These are phyloP conservation scores for Tragopan temminckii DNA, from an alignment of 2,797 vertebrate genomes.

Conservation along the genomic window DNA sequence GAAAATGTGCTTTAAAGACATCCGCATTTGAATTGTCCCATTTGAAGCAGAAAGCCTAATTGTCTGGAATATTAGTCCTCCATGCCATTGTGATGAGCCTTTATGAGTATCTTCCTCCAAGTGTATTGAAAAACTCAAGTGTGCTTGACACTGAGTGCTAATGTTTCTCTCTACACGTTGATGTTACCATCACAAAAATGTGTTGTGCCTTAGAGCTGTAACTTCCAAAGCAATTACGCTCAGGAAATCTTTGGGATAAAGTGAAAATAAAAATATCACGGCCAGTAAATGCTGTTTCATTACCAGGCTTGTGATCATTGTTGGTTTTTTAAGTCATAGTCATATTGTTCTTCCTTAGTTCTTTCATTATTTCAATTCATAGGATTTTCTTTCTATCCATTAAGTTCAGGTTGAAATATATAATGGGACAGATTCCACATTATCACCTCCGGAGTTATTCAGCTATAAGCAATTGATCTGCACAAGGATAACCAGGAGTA, in stretches of 20 bases:
- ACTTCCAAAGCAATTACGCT: constrained; percentile 75
- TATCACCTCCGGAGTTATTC: constrained; percentile 32
- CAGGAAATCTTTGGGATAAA: constrained; percentile 74
- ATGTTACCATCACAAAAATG: constrained; percentile 74
- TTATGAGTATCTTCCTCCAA: constrained; percentile 70
- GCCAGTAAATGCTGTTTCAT: constrained; percentile 66
- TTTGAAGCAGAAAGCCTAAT: constrained; percentile 80
- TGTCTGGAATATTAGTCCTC: constrained; percentile 76
- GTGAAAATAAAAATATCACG: constrained; percentile 71
- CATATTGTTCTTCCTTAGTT: neutral
- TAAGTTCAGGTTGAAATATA: constrained; percentile 29
- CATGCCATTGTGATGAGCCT: constrained; percentile 51
- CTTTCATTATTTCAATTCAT: neutral
- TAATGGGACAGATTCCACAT: neutral
- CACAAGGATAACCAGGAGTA: constrained; percentile 1
- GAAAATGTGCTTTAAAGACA: constrained; percentile 75
- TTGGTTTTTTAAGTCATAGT: neutral
- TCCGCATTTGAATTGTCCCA: constrained; percentile 77
- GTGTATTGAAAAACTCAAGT: constrained; percentile 79
- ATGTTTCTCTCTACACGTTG: constrained; percentile 57
- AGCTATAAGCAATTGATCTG: neutral
- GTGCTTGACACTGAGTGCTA: constrained; percentile 76
- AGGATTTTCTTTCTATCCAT: constrained; percentile 11
- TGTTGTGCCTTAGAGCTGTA: constrained; percentile 76
- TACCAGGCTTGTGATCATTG: constrained; percentile 25